Evolutionary conservation across 2,113 vertebrate species (phyloP), one percentile per base, ranked within the genome.

Genomic region (Dunckerocampus dactyliophorus): DNA sequence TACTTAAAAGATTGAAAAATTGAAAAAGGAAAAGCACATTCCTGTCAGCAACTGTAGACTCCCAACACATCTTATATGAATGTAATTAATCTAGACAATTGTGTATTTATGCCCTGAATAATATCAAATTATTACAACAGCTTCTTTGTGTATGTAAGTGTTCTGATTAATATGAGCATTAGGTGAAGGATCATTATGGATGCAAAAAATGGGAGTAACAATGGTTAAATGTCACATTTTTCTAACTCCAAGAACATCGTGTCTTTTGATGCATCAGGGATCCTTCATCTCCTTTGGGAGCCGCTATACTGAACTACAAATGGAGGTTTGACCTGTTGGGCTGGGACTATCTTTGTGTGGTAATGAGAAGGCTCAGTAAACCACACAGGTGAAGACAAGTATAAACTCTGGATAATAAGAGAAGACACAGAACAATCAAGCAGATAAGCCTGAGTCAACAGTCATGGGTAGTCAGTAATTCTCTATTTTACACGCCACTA

Each of bases 301-400:
- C 12, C 55, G 37, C 55, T 37, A 3, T 14, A 11, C 55, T 56
- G 37, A 56, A 42, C 37, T 42, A 56, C 54, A 22, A 57, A 57
- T 16, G 37, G 31, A 42, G 34, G 34, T 24, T 17, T 45, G 21
- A 46, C 21, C 42, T 17, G 8, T 43, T 57, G 55, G 37, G 13
- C 4, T 8, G 55, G 17, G 19, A 20, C 6, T 57, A 11, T 21
- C 54, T 56, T 31, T 42, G 34, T 37, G 34, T 56, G 13, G 6
- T 42, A n/a, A 45, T 22, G 56, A 58, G 56, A 24, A 24, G 42
- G 42, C 42, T 58, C 21, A 46, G 42, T 45, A 45, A 45, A 45
- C 39, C 42, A 45, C 56, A 46, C 42, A 19, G 16, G 17, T 55
- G n/a, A 19, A 19, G 19, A 55, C 17, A 37, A 37, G 9, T 55